Conservation (phyloP, 92 coral and sea anemone genomes). For the Actinostola sp. region DNA sequence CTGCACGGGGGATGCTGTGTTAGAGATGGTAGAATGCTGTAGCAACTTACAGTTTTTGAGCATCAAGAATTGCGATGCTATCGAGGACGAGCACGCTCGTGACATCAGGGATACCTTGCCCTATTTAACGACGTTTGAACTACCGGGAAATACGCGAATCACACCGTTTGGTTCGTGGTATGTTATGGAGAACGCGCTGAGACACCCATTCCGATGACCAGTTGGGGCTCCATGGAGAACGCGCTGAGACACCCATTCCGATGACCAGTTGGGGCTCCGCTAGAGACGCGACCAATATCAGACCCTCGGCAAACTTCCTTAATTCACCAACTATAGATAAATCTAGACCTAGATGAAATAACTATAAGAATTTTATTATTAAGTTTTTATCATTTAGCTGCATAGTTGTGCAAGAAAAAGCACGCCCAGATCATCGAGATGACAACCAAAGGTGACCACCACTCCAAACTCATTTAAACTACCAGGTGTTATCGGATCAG, state of each 20-base stretch:
- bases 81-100: neutral
- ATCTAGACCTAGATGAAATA: too few relatives aligned
- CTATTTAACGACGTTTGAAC: constrained; percentile 10
- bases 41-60: constrained; percentile 51
- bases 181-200: neutral
- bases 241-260: neutral
- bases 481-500: too few relatives aligned
- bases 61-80: constrained; percentile 57
- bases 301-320: too few relatives aligned
- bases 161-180: constrained; percentile 17
- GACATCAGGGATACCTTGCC: constrained; percentile 1
- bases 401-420: too few relatives aligned
- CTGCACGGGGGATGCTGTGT: constrained; percentile 62
- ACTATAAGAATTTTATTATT: too few relatives aligned
- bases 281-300: neutral
- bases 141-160: constrained; percentile 24
- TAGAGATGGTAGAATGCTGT: constrained; percentile 61
- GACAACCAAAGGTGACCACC: too few relatives aligned
- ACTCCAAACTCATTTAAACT: too few relatives aligned
- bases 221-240: neutral
- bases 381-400: too few relatives aligned
- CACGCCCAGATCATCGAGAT: too few relatives aligned
- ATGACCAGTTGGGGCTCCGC: neutral
- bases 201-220: neutral
- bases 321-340: too few relatives aligned